phyloP scores from a whole-genome alignment of 2,797 vertebrate genomes.

The Petrocephalus schoutedeni region DNA sequence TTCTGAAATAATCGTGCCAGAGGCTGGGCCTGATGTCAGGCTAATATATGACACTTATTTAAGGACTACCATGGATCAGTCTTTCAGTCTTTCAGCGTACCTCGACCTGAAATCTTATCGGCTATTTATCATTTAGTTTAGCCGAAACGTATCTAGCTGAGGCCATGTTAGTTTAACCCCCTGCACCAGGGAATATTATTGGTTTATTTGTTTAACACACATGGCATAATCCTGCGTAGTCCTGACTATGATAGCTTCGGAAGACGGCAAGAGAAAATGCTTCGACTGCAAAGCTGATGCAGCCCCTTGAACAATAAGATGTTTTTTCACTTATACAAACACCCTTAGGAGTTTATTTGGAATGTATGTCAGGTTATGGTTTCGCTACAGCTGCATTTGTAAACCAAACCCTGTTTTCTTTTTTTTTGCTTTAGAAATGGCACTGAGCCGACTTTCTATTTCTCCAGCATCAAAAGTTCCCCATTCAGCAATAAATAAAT shows the following conservation, averaged over 20 bases:
- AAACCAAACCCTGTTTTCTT: neutral
- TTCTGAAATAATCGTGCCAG: conserved; percentile 32
- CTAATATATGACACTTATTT: conserved; percentile 36
- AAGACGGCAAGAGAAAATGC: neutral
- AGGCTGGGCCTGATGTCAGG: conserved; percentile 18
- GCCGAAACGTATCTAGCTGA: conserved; percentile 14
- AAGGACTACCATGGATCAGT: conserved; percentile 33
- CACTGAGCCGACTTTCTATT: neutral
- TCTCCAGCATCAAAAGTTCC: neutral
- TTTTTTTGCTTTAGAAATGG: neutral
- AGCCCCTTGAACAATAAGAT: neutral
- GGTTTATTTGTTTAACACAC: neutral
- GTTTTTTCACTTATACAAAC: neutral
- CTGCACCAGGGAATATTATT: neutral
- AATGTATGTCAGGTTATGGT: neutral
- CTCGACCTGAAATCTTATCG: conserved; percentile 7
- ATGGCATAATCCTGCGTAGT: neutral
- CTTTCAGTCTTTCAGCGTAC: conserved; percentile 25
- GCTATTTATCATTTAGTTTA: conserved; percentile 28
- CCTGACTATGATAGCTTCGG: neutral
- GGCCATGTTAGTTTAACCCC: conserved; percentile 5
- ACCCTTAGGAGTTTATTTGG: neutral
- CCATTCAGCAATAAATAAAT: neutral
- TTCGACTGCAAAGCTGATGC: neutral
- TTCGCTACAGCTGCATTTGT: neutral